Conservation (phyloP, 2,888 invertebrate genomes). For the Alviniconcha strummeri region DNA sequence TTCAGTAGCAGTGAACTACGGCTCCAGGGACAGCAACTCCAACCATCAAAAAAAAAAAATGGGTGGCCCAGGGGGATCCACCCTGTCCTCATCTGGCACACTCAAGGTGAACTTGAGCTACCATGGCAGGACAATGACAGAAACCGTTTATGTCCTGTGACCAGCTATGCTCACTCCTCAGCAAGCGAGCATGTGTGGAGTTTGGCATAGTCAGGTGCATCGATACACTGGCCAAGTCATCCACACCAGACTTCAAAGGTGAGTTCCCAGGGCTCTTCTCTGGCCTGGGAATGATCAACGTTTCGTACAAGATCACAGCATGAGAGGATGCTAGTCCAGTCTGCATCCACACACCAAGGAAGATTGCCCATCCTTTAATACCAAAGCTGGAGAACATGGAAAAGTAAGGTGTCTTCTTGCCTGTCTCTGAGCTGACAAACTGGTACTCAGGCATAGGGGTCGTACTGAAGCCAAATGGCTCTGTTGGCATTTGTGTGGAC, state of each 20-base stretch:
- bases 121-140: neutral
- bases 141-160: slow-evolving; percentile 16
- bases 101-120: neutral
- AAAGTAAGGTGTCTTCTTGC: slow-evolving; percentile 35
- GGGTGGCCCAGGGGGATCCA: neutral
- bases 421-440: slow-evolving; percentile 41
- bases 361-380: slow-evolving; percentile 28
- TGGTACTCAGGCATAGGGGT: slow-evolving; percentile 43
- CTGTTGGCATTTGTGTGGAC: slow-evolving; percentile 42
- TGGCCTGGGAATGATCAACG: slow-evolving; percentile 27
- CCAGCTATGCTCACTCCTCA: neutral
- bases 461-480: slow-evolving; percentile 40
- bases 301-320: slow-evolving; percentile 7
- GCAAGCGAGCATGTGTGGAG: neutral
- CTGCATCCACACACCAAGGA: slow-evolving; percentile 24
- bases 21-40: no score
- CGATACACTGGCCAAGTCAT: neutral
- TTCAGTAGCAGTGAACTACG: neutral
- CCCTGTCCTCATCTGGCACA: slow-evolving; percentile 1
- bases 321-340: neutral
- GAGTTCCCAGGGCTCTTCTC: slow-evolving; percentile 26
- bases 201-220: neutral
- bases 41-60: slow-evolving; percentile 10
- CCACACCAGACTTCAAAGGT: neutral
- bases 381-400: slow-evolving; percentile 23